A percentile compares a stretch with the other conserved stretches of the same genome.
Conservation (phyloP, 2,113 vertebrate genomes). For the Plestiodon gilberti region DNA sequence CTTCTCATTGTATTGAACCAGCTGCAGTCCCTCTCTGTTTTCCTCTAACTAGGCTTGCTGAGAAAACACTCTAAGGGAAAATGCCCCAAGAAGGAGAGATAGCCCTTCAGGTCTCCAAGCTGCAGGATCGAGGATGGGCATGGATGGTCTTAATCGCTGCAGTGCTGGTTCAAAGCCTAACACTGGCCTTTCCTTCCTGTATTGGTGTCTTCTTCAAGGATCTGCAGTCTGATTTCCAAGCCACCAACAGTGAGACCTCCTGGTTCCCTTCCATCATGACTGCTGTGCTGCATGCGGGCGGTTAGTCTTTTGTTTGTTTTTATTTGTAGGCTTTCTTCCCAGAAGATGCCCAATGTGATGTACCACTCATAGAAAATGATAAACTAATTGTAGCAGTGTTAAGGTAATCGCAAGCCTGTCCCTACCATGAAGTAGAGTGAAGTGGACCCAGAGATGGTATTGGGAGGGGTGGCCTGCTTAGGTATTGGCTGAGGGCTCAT, state of each 20-base stretch:
- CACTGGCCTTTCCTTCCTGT: slow-evolving; percentile 86
- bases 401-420: no score
- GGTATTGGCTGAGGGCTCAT: no score
- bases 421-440: no score
- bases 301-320: slow-evolving; percentile 71
- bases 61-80: not conserved
- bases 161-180: slow-evolving; percentile 83
- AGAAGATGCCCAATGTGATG: not conserved
- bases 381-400: no score
- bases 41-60: not conserved
- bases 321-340: not conserved
- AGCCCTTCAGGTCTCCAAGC: rapidly evolving
- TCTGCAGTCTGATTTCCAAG: slow-evolving; percentile 87
- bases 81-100: slow-evolving; percentile 63
- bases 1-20: rapidly evolving
- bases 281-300: slow-evolving; percentile 86
- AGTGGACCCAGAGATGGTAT: no score
- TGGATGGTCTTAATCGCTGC: slow-evolving; percentile 89
- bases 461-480: no score
- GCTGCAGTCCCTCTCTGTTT: not conserved
- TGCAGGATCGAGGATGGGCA: slow-evolving; percentile 83
- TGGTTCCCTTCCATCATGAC: slow-evolving; percentile 94
- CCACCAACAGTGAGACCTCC: slow-evolving; percentile 89
- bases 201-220: slow-evolving; percentile 91
- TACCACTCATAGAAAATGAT: not conserved